A percentile compares a stretch with the other conserved stretches of the same genome.
Evolutionary conservation across 2,888 invertebrate genomes (phyloP).

Genomic region (Dendrolimus pini): DNA sequence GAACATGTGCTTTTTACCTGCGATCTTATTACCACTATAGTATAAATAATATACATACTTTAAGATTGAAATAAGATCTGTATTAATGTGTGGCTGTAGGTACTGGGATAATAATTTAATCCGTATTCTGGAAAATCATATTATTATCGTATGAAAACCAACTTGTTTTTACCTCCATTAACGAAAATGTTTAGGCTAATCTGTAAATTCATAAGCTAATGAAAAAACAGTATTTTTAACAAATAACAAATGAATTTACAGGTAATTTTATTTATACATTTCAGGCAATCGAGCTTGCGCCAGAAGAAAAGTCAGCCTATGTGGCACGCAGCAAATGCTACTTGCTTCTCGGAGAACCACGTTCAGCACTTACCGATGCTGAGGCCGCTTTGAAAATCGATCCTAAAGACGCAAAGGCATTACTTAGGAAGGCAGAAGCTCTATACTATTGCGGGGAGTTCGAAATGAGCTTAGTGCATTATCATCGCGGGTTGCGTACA

Average conservation of each 20-base stretch:
- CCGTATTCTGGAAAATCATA: too few species aligned
- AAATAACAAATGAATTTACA: too few species aligned
- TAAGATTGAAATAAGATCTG: too few species aligned
- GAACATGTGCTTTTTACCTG: conserved; percentile 4
- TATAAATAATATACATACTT: too few species aligned
- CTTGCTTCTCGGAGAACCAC: conserved; percentile 89
- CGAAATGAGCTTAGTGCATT: conserved; percentile 94
- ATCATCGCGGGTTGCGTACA: conserved; percentile 89
- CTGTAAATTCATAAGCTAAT: too few species aligned
- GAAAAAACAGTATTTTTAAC: too few species aligned
- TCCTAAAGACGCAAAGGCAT: conserved; percentile 77
- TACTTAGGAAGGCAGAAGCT: conserved; percentile 95
- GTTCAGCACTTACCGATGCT: conserved; percentile 88
- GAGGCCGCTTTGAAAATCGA: conserved; percentile 87
- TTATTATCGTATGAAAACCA: too few species aligned
- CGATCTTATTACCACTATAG: too few species aligned
- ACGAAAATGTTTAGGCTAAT: too few species aligned
- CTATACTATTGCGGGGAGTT: conserved; percentile 95
- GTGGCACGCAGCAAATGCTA: conserved; percentile 94
- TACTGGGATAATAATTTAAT: neutral
- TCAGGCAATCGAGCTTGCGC: conserved; percentile 91
- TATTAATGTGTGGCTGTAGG: neutral
- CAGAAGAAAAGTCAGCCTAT: conserved; percentile 89
- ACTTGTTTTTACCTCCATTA: too few species aligned
- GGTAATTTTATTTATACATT: conserved; percentile 27